Conservation (phyloP, 2,888 invertebrate genomes). For the Acanthoscelides obtectus region DNA sequence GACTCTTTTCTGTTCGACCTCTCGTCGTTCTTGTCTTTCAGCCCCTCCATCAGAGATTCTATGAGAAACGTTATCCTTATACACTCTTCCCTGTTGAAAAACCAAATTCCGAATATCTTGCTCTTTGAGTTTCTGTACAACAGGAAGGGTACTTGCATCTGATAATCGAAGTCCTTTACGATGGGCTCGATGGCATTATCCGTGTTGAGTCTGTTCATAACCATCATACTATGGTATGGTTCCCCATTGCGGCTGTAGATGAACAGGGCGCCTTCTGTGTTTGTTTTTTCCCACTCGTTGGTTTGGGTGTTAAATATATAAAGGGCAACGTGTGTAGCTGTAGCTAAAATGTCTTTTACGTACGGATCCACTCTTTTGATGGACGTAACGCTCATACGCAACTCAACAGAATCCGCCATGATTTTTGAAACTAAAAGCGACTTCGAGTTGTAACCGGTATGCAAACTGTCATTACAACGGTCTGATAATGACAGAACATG, state of each 20-base stretch:
- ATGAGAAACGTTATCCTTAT: constrained; percentile 72
- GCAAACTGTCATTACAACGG: no score
- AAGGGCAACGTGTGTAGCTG: constrained; percentile 87
- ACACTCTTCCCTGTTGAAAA: constrained; percentile 89
- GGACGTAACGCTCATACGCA: constrained; percentile 90
- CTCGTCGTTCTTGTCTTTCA: constrained; percentile 45
- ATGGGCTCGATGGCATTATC: constrained; percentile 91
- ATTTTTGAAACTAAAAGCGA: constrained; percentile 33
- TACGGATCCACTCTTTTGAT: constrained; percentile 92
- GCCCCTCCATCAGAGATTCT: constrained; percentile 65
- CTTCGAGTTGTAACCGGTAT: no score
- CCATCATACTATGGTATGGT: constrained; percentile 89
- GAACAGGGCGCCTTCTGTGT: constrained; percentile 90
- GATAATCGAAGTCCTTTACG: constrained; percentile 83
- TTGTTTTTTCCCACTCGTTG: constrained; percentile 92
- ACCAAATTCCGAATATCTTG: constrained; percentile 91
- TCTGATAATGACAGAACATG: no score
- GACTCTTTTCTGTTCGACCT: constrained; percentile 40
- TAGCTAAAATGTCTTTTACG: constrained; percentile 87
- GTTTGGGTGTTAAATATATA: constrained; percentile 78
- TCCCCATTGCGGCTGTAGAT: constrained; percentile 87
- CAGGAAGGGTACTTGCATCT: constrained; percentile 88
- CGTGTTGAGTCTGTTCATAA: constrained; percentile 89
- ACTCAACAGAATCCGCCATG: constrained; percentile 64
- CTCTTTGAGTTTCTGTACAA: constrained; percentile 82